Conservation (phyloP, 2,113 vertebrate species). For the Phoenicopterus ruber region DNA sequence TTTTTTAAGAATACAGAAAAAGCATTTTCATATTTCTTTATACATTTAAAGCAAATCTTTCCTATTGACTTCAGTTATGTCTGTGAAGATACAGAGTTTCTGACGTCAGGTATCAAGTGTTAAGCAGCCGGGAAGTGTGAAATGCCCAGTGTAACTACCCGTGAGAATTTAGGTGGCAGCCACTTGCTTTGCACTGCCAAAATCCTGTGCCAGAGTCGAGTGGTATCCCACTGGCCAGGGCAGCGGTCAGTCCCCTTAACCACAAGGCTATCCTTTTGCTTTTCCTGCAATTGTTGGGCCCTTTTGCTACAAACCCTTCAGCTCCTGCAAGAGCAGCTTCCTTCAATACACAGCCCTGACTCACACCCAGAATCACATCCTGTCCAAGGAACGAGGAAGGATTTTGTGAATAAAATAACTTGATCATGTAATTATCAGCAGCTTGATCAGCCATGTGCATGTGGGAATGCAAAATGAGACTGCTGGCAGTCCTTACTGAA, state of each 20-base stretch:
- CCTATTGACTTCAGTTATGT: background rate
- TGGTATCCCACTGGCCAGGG: background rate
- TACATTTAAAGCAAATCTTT: background rate
- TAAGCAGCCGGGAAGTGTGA: background rate
- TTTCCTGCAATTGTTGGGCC: background rate
- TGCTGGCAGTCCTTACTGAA: background rate
- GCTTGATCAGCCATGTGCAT: background rate
- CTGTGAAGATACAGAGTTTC: background rate
- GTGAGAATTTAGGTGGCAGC: background rate
- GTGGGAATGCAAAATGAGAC: background rate
- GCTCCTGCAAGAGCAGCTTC: background rate
- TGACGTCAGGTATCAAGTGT: background rate
- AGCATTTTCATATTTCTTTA: background rate
- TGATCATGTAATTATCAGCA: background rate
- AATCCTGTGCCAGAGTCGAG: background rate
- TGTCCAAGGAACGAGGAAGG: background rate
- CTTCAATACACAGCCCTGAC: background rate
- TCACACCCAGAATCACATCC: background rate
- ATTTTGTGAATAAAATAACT: background rate
- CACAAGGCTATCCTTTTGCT: background rate
- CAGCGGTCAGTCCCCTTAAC: background rate
- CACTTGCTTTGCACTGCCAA: background rate
- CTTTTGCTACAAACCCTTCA: background rate
- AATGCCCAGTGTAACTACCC: rapidly evolving
- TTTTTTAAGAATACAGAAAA: background rate